A percentile compares a stretch with the other conserved stretches of the same genome.
phyloP scores from a whole-genome alignment of 2,888 invertebrate genomes.

The Lycocerus yunnanus region DNA sequence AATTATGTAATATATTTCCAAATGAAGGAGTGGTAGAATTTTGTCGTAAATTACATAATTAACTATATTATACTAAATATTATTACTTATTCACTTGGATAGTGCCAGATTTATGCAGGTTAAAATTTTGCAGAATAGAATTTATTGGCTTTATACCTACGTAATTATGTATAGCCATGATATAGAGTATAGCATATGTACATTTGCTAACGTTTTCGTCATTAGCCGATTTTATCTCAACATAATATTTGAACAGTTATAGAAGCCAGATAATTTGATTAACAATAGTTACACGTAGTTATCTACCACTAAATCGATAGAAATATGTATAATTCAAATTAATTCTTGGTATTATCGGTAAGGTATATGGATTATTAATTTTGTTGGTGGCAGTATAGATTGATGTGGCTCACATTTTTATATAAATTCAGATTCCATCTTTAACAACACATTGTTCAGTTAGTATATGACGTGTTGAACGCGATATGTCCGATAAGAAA shows the following conservation, averaged over 20 bases:
- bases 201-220: too few species aligned
- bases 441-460: conserved; percentile 49
- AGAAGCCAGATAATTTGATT: background rate
- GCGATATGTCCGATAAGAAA: conserved; percentile 48
- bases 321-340: background rate
- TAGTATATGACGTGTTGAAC: conserved; percentile 43
- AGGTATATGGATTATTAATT: background rate
- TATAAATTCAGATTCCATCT: conserved; percentile 46
- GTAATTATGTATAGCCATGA: too few species aligned
- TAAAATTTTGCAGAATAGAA: too few species aligned
- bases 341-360: background rate
- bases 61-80: too few species aligned
- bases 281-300: background rate
- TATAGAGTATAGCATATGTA: too few species aligned
- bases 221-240: background rate
- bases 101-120: too few species aligned
- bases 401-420: conserved; percentile 16
- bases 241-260: background rate
- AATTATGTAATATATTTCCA: too few species aligned
- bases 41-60: too few species aligned
- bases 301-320: background rate
- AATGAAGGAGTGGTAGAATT: too few species aligned
- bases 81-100: too few species aligned
- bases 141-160: too few species aligned
- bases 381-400: background rate